Evolutionary conservation across 2,797 vertebrate genomes (phyloP).

Genomic region (Silurus aristotelis): DNA sequence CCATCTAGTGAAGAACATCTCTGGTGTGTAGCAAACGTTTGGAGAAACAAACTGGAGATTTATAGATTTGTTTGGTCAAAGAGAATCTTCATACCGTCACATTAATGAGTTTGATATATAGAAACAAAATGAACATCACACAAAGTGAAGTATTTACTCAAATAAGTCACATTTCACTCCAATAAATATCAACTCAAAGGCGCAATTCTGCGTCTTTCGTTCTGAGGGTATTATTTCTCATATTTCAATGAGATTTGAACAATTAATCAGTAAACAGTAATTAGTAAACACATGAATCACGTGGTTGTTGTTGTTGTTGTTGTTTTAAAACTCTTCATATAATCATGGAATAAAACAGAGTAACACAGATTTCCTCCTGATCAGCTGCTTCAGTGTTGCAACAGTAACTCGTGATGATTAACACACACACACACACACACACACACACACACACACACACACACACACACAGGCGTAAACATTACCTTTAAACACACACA

Average conservation of each 20-base stretch:
- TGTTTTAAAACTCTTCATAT: not conserved
- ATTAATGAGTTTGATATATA: too few species aligned
- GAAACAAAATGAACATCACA: too few species aligned
- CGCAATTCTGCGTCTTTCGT: too few species aligned
- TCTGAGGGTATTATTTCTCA: not conserved
- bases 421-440: not conserved
- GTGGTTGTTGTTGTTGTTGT: too few species aligned
- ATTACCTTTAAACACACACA: slow-evolving; percentile 16
- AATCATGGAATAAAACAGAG: not conserved
- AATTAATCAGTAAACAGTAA: not conserved
- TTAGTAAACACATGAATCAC: not conserved
- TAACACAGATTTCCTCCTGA: not conserved
- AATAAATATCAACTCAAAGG: too few species aligned
- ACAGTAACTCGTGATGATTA: slow-evolving; percentile 12
- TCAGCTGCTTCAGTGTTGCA: slow-evolving; percentile 19
- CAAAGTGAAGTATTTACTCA: too few species aligned
- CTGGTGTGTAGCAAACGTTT: too few species aligned
- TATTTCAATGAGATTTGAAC: not conserved
- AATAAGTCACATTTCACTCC: too few species aligned
- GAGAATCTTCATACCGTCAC: too few species aligned
- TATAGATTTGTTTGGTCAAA: too few species aligned
- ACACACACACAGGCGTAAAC: not conserved
- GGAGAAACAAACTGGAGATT: too few species aligned
- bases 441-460: not conserved
- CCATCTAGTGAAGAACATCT: too few species aligned